These are phyloP conservation scores for Aphyosemion australe DNA, from an alignment of 2,113 vertebrate species.

Conservation along the genomic window DNA sequence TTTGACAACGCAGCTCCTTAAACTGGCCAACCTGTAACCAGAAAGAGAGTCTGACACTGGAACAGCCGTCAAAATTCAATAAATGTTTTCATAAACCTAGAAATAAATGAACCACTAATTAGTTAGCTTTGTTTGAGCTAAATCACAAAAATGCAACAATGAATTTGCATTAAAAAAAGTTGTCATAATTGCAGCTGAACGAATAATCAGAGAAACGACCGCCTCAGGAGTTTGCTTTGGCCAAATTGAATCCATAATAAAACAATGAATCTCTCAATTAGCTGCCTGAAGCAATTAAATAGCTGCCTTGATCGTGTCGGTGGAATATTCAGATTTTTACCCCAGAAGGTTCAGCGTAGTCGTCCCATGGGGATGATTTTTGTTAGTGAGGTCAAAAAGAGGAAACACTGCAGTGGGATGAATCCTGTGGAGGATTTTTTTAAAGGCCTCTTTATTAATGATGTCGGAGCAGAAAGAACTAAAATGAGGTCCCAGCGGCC, in stretches of 20 bases:
- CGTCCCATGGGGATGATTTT: constrained; percentile 31
- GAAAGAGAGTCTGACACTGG: too few relatives aligned
- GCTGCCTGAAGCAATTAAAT: constrained; percentile 42
- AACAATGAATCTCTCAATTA: constrained; percentile 43
- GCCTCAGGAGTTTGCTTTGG: constrained; percentile 26
- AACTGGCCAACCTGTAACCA: too few relatives aligned
- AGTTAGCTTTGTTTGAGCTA: background rate
- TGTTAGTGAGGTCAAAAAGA: constrained; percentile 8
- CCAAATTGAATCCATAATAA: constrained; percentile 44
- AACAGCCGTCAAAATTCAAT: too few relatives aligned
- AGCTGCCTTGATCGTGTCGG: constrained; percentile 25
- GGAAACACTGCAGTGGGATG: constrained; percentile 13
- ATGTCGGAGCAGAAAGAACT: constrained; percentile 49
- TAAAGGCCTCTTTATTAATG: constrained; percentile 65
- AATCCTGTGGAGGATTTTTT: constrained; percentile 41
- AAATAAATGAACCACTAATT: background rate
- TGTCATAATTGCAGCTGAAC: constrained; percentile 47
- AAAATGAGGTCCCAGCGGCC: constrained; percentile 52
- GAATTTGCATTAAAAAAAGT: constrained; percentile 5
- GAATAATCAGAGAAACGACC: constrained; percentile 35
- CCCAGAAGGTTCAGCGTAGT: constrained; percentile 39
- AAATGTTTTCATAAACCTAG: too few relatives aligned
- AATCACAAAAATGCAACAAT: constrained; percentile 9
- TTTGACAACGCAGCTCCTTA: too few relatives aligned
- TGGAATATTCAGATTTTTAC: constrained; percentile 43